Conservation (phyloP, 1,140 invertebrate species). For the Drosophila bocki region DNA sequence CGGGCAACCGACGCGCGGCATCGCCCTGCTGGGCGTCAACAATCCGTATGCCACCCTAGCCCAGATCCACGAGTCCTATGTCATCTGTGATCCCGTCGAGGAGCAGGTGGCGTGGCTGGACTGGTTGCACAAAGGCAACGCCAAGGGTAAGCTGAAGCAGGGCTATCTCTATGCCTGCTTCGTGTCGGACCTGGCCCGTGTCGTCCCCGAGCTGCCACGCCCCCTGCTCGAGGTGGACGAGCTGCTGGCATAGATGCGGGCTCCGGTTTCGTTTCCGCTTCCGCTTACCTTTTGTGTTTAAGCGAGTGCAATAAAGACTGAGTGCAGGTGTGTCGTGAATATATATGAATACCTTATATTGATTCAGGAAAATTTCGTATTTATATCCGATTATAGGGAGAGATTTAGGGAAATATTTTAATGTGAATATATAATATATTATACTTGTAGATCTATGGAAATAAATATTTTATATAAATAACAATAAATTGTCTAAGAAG, state of each 20-base stretch:
- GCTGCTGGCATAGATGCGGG: constrained; percentile 45
- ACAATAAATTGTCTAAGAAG: too few species aligned
- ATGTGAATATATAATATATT: too few species aligned
- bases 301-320: constrained; percentile 38
- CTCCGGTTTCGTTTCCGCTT: not conserved
- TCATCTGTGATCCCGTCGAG: constrained; percentile 86
- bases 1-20: constrained; percentile 71
- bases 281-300: not conserved
- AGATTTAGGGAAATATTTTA: not conserved
- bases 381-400: not conserved
- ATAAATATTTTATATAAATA: too few species aligned
- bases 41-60: constrained; percentile 86
- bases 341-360: not conserved
- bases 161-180: constrained; percentile 87
- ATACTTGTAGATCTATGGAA: not conserved
- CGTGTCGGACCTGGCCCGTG: constrained; percentile 87
- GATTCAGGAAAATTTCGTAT: not conserved
- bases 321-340: not conserved
- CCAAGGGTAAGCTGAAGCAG: constrained; percentile 81
- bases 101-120: constrained; percentile 85
- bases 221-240: constrained; percentile 51
- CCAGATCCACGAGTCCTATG: constrained; percentile 78
- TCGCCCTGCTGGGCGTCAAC: constrained; percentile 87
- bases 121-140: constrained; percentile 85
- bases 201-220: constrained; percentile 84